Percentiles rank a stretch among this genome's conserved stretches.
Evolutionary conservation across 2,888 invertebrate species (phyloP).

Genomic region (Parthenolecanium corni): DNA sequence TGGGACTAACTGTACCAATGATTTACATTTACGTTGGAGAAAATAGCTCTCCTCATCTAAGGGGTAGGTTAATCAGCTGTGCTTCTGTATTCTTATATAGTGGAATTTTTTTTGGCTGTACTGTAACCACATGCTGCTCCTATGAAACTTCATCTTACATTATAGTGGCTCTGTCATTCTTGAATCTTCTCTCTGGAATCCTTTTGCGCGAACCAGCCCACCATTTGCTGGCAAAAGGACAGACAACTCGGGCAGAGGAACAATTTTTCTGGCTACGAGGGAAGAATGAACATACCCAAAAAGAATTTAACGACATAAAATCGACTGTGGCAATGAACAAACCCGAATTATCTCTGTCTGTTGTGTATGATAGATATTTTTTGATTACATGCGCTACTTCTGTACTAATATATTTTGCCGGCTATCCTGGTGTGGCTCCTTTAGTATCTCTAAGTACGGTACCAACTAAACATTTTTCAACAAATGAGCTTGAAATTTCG

Average conservation of each 20-base stretch:
- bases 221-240: not conserved
- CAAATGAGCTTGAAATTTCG: not conserved
- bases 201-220: not conserved
- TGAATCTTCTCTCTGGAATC: not conserved
- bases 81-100: not conserved
- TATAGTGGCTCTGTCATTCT: not conserved
- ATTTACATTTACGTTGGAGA: not conserved
- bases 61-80: not conserved
- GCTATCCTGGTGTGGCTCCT: not conserved
- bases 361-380: not conserved
- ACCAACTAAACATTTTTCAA: not conserved
- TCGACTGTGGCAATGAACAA: not conserved
- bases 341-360: not conserved
- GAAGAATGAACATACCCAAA: not conserved
- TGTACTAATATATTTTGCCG: not conserved
- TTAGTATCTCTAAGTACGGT: not conserved
- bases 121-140: not conserved
- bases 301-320: not conserved
- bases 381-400: not conserved
- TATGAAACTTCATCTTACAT: not conserved
- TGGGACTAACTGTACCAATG: not conserved
- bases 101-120: not conserved
- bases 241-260: not conserved
- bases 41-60: not conserved
- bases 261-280: not conserved